phyloP scores from a whole-genome alignment of 2,113 vertebrate species.

The Labrus mixtus region DNA sequence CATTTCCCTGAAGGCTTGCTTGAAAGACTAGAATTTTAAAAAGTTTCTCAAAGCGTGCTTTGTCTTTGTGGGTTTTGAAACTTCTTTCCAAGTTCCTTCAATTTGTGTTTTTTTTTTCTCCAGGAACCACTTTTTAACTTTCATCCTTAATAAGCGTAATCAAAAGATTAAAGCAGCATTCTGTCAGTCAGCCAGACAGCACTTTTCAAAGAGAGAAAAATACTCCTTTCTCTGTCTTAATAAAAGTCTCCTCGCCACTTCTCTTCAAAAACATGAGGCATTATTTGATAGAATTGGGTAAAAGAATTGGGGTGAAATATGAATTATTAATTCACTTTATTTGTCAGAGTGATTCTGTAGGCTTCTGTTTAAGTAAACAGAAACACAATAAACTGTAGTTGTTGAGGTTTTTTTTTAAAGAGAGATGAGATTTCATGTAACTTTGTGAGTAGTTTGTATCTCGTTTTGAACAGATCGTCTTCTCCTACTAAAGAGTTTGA shows the following conservation, averaged over 20 bases:
- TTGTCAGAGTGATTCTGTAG: slow-evolving; percentile 26
- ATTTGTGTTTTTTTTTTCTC: slow-evolving; percentile 2
- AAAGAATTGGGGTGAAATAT: slow-evolving; percentile 24
- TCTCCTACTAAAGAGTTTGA: too few relatives aligned
- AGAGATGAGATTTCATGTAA: not conserved
- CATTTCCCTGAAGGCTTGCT: slow-evolving; percentile 20
- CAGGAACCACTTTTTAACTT: slow-evolving; percentile 35
- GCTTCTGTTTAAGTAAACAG: slow-evolving; percentile 4
- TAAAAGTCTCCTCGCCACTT: slow-evolving; percentile 15
- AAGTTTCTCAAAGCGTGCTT: not conserved
- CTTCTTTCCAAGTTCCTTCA: slow-evolving; percentile 14
- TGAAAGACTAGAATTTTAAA: not conserved
- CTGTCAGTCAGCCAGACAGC: slow-evolving; percentile 28
- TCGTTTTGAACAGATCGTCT: not conserved
- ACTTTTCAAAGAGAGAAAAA: slow-evolving; percentile 34
- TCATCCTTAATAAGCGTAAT: slow-evolving; percentile 31
- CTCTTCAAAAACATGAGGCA: slow-evolving; percentile 36
- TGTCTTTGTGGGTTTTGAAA: slow-evolving; percentile 15
- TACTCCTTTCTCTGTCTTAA: slow-evolving; percentile 17
- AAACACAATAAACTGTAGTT: not conserved
- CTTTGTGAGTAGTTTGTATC: not conserved
- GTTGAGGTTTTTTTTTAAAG: not conserved
- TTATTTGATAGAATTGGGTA: slow-evolving; percentile 26
- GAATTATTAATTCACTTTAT: slow-evolving; percentile 10
- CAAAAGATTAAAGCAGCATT: slow-evolving; percentile 20